These are phyloP conservation scores for Podarcis raffonei DNA, from an alignment of 2,113 vertebrate genomes.

Conservation along the genomic window DNA sequence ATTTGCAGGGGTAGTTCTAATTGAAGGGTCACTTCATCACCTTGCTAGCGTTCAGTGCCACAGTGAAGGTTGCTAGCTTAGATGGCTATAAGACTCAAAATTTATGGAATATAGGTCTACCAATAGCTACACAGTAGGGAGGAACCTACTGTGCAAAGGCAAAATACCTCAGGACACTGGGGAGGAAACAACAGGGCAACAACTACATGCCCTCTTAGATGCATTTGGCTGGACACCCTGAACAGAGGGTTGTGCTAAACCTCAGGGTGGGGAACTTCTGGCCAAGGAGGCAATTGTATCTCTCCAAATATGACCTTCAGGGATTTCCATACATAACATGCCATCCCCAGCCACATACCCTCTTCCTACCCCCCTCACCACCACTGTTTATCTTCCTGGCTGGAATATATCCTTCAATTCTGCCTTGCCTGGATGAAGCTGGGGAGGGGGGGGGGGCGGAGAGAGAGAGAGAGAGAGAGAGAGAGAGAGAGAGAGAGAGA, in stretches of 20 bases:
- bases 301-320: too few species aligned
- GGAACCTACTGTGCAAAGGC: not conserved
- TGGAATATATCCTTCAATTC: too few species aligned
- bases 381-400: too few species aligned
- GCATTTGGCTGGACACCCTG: not conserved
- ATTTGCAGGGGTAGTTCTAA: not conserved
- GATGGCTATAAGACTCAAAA: not conserved
- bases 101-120: not conserved
- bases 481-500: too few species aligned
- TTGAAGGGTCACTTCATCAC: not conserved
- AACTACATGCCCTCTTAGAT: not conserved
- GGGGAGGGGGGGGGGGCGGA: too few species aligned
- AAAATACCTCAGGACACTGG: not conserved
- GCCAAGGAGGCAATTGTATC: too few species aligned
- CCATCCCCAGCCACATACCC: too few species aligned
- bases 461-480: too few species aligned
- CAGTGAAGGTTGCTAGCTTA: not conserved
- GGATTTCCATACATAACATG: too few species aligned
- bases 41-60: not conserved
- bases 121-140: not conserved
- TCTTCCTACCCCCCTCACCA: too few species aligned
- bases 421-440: too few species aligned
- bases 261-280: too few species aligned
- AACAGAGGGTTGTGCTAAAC: not conserved
- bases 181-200: not conserved